Evolutionary conservation across 2,797 vertebrate species (phyloP).

Genomic region (Zalophus californianus): DNA sequence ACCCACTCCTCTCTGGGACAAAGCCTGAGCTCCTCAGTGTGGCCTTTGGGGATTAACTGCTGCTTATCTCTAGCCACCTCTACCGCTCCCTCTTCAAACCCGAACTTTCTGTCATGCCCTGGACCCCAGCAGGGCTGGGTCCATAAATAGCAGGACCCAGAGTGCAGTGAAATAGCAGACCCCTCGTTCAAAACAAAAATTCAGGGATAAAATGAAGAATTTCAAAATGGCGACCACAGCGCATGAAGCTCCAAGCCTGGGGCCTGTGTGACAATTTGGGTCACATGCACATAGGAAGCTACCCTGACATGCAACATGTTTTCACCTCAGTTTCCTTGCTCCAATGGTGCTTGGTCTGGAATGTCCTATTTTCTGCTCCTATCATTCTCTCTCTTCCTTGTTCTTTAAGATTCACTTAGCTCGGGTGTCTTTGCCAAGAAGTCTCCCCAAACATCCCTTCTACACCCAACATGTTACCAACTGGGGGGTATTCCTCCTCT

Average conservation of each 20-base stretch:
- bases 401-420: not conserved
- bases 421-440: not conserved
- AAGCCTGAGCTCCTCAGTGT: not conserved
- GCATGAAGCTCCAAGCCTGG: not conserved
- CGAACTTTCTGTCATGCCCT: not conserved
- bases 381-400: accelerated
- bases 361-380: not conserved
- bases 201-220: not conserved
- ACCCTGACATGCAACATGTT: accelerated
- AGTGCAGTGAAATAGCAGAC: not conserved
- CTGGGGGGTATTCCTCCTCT: not conserved
- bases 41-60: not conserved
- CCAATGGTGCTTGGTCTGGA: not conserved
- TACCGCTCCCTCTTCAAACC: not conserved
- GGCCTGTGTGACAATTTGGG: accelerated
- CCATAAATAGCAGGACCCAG: not conserved
- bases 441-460: not conserved
- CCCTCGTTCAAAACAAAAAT: not conserved
- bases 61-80: not conserved
- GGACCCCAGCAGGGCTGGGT: no score
- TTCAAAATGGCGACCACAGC: not conserved
- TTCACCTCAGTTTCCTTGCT: not conserved
- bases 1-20: not conserved
- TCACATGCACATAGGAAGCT: not conserved
- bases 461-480: no score